Conservation (phyloP, 2,797 vertebrate genomes). For the Sebastes taczanowskii region DNA sequence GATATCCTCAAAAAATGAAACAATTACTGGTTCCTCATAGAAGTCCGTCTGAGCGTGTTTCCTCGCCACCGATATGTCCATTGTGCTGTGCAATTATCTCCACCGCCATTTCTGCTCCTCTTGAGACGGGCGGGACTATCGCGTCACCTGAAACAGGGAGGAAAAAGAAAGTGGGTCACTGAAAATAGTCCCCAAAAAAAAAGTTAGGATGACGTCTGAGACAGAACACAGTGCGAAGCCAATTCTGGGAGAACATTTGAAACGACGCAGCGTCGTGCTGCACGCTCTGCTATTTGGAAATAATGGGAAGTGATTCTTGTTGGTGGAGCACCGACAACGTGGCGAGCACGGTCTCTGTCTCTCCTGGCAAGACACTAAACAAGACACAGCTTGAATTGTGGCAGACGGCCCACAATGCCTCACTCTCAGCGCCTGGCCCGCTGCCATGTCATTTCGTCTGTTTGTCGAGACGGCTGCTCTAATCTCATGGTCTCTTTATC, state of each 20-base stretch:
- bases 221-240: background rate
- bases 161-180: slow-evolving; percentile 35
- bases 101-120: slow-evolving; percentile 22
- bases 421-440: slow-evolving; percentile 42
- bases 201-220: slow-evolving; percentile 10
- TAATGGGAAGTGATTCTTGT: slow-evolving; percentile 31
- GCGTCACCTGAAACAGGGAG: slow-evolving; percentile 80
- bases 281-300: slow-evolving; percentile 22
- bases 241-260: slow-evolving; percentile 4
- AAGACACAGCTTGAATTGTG: slow-evolving; percentile 60
- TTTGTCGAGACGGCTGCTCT: slow-evolving; percentile 54
- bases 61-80: slow-evolving; percentile 53
- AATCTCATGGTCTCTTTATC: slow-evolving; percentile 61
- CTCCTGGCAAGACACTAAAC: slow-evolving; percentile 59
- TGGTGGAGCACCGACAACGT: slow-evolving; percentile 47
- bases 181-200: slow-evolving; percentile 15
- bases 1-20: slow-evolving; percentile 64
- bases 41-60: slow-evolving; percentile 53
- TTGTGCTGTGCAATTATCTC: slow-evolving; percentile 60
- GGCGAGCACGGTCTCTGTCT: slow-evolving; percentile 27
- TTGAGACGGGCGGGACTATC: slow-evolving; percentile 73
- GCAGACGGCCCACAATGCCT: slow-evolving; percentile 50
- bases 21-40: slow-evolving; percentile 45
- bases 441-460: slow-evolving; percentile 58
- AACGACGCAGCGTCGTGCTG: slow-evolving; percentile 8